Percentiles rank a stretch among this genome's conserved stretches.
Evolutionary conservation across 2,888 invertebrate genomes (phyloP).

Genomic region (Philereme transversata): DNA sequence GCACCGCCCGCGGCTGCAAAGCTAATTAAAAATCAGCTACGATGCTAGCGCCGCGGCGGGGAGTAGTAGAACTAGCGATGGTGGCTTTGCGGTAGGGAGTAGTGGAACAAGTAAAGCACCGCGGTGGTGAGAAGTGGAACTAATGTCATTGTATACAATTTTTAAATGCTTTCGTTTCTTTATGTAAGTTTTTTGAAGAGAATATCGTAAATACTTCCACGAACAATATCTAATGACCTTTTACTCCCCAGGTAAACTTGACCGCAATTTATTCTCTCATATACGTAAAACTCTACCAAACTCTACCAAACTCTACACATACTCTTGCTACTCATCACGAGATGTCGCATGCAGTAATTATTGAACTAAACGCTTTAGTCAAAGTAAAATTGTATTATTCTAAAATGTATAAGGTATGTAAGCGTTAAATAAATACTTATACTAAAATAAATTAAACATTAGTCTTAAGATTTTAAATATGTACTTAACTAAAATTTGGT

Average conservation of each 20-base stretch:
- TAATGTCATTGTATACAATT: background rate
- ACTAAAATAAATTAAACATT: no score
- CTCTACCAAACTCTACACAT: background rate
- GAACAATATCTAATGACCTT: no score
- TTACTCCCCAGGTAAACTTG: background rate
- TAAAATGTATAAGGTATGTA: no score
- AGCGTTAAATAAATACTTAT: no score
- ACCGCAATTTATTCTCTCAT: background rate
- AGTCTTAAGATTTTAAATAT: no score
- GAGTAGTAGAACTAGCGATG: slow-evolving; percentile 49
- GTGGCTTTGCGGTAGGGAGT: slow-evolving; percentile 12
- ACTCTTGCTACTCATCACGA: slow-evolving; percentile 37
- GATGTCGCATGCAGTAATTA: slow-evolving; percentile 41
- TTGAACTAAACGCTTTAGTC: no score
- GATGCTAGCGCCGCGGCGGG: slow-evolving; percentile 52
- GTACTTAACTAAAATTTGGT: no score
- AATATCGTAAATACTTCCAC: no score
- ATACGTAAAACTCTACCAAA: no score
- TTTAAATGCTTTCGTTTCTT: no score
- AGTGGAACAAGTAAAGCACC: slow-evolving; percentile 9
- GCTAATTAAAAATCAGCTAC: slow-evolving; percentile 73
- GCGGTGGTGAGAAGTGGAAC: background rate
- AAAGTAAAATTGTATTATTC: no score
- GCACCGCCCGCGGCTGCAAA: slow-evolving; percentile 46
- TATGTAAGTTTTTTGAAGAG: no score